phyloP scores from a whole-genome alignment of 2,113 vertebrate species.

The Bubo blakistoni region DNA sequence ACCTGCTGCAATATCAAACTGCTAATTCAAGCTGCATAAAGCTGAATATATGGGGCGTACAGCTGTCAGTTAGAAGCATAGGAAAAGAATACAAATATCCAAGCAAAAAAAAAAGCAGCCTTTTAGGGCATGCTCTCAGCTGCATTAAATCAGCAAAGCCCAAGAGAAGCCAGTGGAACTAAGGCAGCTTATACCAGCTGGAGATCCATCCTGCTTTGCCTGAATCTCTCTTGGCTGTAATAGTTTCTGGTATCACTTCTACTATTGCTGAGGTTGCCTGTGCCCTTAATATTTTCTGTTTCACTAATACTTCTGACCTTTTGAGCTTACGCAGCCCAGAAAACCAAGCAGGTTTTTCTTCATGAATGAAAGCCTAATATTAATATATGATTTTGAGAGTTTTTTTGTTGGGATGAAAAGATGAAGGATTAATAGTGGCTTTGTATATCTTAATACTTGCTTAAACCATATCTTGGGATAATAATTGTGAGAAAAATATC shows the following conservation, averaged over 20 bases:
- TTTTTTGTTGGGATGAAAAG: neutral
- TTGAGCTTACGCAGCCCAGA: neutral
- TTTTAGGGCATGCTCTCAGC: neutral
- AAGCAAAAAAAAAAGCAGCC: neutral
- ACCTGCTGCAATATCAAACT: accelerated
- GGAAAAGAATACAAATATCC: neutral
- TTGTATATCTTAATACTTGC: neutral
- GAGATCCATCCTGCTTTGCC: neutral
- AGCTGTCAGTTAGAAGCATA: neutral
- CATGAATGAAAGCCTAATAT: neutral
- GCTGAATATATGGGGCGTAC: too few relatives aligned
- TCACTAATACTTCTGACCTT: neutral
- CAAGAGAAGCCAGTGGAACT: neutral
- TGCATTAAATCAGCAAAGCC: neutral
- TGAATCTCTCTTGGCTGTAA: neutral
- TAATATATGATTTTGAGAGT: neutral
- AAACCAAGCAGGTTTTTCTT: neutral
- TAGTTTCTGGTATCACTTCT: neutral
- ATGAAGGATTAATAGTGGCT: neutral
- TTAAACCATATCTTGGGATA: neutral
- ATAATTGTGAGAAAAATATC: neutral
- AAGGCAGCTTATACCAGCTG: neutral
- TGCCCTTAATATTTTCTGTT: neutral
- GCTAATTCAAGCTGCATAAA: neutral
- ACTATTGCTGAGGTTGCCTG: neutral